These are phyloP conservation scores for Hydriomena furcata DNA, from an alignment of 2,888 invertebrate species.

Conservation along the genomic window DNA sequence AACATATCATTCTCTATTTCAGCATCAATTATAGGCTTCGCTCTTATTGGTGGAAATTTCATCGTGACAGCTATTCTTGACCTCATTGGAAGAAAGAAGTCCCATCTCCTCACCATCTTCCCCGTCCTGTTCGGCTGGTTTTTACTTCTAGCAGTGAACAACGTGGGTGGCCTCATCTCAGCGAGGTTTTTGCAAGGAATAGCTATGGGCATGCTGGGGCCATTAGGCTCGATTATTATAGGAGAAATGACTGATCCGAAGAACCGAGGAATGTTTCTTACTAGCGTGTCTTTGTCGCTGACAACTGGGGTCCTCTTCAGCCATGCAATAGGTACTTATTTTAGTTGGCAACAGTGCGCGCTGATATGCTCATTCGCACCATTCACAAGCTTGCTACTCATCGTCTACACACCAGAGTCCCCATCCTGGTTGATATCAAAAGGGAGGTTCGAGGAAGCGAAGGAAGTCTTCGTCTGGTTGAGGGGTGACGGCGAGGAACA, in stretches of 20 bases:
- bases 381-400: slow-evolving; percentile 75
- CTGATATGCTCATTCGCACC: slow-evolving; percentile 78
- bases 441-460: slow-evolving; percentile 81
- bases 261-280: slow-evolving; percentile 85
- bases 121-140: slow-evolving; percentile 85
- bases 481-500: slow-evolving; percentile 73
- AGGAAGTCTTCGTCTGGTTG: slow-evolving; percentile 81
- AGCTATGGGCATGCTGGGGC: slow-evolving; percentile 82
- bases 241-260: slow-evolving; percentile 84
- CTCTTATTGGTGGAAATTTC: slow-evolving; percentile 84
- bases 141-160: slow-evolving; percentile 73
- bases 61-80: slow-evolving; percentile 83
- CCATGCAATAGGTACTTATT: slow-evolving; percentile 84
- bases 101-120: slow-evolving; percentile 78
- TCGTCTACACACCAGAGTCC: slow-evolving; percentile 85
- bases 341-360: slow-evolving; percentile 84
- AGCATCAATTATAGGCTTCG: slow-evolving; percentile 85
- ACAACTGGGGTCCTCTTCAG: slow-evolving; percentile 85
- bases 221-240: slow-evolving; percentile 81
- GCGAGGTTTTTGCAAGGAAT: slow-evolving; percentile 82
- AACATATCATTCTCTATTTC: slow-evolving; percentile 47
- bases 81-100: slow-evolving; percentile 80
- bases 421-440: slow-evolving; percentile 86
- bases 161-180: slow-evolving; percentile 67
- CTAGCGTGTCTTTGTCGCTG: slow-evolving; percentile 84